A percentile compares a stretch with the other conserved stretches of the same genome.
Evolutionary conservation across 2,888 invertebrate genomes (phyloP).

Genomic region (Prosapia bicincta): DNA sequence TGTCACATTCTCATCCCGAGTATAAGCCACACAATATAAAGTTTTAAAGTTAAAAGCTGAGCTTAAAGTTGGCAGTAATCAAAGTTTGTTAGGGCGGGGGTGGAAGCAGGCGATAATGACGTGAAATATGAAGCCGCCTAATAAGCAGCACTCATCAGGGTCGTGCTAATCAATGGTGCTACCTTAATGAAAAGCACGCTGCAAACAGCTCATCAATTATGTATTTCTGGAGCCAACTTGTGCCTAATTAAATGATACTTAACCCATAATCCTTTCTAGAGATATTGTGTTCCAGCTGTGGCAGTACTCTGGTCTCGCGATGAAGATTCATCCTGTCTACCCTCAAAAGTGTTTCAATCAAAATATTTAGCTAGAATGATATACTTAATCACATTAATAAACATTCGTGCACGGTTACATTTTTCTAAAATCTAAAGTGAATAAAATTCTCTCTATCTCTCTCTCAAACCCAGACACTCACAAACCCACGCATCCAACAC

Average conservation of each 20-base stretch:
- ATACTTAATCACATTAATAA: too few species aligned
- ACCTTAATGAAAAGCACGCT: constrained; percentile 17
- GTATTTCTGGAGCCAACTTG: constrained; percentile 20
- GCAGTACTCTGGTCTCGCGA: too few species aligned
- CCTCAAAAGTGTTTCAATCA: too few species aligned
- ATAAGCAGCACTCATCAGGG: neutral
- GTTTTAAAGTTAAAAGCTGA: neutral
- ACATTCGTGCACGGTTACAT: too few species aligned
- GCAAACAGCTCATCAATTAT: constrained; percentile 23
- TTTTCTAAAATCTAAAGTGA: too few species aligned
- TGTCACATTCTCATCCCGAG: neutral
- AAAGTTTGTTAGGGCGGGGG: neutral
- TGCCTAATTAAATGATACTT: constrained; percentile 22
- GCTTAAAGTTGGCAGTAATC: neutral
- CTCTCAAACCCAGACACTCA: too few species aligned
- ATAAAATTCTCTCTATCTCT: too few species aligned
- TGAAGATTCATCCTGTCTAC: too few species aligned
- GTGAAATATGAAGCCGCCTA: neutral
- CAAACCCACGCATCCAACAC: too few species aligned
- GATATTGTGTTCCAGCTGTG: too few species aligned
- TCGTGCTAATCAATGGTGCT: constrained; percentile 11
- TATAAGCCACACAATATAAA: neutral
- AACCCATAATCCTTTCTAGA: constrained; percentile 6
- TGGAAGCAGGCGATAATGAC: neutral
- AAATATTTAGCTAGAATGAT: too few species aligned